Evolutionary conservation across 2,888 invertebrate genomes (phyloP).

Genomic region (Steinernema carpocapsae): DNA sequence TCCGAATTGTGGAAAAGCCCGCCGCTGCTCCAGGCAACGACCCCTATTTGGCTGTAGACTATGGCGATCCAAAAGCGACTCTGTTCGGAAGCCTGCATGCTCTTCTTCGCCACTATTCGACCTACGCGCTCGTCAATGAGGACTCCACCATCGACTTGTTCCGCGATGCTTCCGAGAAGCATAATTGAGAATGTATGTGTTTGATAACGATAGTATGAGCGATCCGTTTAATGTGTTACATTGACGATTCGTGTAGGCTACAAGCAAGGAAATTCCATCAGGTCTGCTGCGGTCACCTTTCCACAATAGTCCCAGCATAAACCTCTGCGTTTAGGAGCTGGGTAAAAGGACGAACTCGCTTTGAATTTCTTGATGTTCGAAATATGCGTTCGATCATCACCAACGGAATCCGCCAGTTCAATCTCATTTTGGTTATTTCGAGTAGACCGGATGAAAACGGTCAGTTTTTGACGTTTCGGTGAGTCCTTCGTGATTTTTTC

Average conservation of each 20-base stretch:
- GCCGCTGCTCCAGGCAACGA: background rate
- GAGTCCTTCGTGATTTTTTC: conserved; percentile 16
- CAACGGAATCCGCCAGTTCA: no score
- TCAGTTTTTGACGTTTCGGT: conserved; percentile 77
- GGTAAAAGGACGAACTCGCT: background rate
- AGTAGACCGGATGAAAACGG: conserved; percentile 80
- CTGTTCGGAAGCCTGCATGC: background rate
- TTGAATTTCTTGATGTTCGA: background rate
- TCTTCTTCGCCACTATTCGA: background rate
- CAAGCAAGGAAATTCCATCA: background rate
- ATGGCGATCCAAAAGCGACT: background rate
- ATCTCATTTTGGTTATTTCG: conserved; percentile 24
- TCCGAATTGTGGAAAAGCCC: background rate
- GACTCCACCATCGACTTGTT: background rate
- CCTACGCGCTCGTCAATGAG: background rate
- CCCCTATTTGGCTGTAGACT: background rate
- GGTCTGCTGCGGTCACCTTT: background rate
- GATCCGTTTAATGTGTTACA: no score
- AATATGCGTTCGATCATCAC: background rate
- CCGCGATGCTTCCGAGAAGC: background rate
- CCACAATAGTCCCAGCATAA: background rate
- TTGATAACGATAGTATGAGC: no score
- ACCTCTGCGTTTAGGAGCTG: background rate
- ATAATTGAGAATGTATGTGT: no score
- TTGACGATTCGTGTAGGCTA: no score